Conservation (phyloP, 2,888 invertebrate species). For the Pomacea canaliculata region DNA sequence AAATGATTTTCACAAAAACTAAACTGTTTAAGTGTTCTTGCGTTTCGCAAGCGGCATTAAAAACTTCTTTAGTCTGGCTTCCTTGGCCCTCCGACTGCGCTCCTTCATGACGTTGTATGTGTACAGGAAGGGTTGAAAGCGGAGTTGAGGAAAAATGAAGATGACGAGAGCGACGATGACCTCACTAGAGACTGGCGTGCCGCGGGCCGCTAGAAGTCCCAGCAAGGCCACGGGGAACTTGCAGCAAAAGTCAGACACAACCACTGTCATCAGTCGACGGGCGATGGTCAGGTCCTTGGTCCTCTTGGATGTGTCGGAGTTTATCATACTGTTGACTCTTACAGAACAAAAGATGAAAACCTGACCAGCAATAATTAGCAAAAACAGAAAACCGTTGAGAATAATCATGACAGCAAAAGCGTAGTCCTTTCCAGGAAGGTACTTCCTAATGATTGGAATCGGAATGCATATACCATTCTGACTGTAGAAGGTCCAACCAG, state of each 20-base stretch:
- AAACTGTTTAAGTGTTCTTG: too few species aligned
- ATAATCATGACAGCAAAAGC: not conserved
- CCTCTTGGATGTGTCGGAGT: not conserved
- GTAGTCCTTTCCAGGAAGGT: not conserved
- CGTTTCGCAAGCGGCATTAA: not conserved
- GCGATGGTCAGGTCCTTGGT: not conserved
- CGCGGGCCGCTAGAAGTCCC: not conserved
- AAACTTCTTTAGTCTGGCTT: not conserved
- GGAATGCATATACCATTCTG: not conserved
- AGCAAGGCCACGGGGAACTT: not conserved
- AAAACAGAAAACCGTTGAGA: not conserved
- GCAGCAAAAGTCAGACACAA: not conserved
- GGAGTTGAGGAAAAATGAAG: not conserved
- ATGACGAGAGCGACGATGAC: not conserved
- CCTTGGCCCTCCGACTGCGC: not conserved
- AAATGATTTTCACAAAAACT: too few species aligned
- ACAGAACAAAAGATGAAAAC: not conserved
- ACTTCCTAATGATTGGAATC: not conserved
- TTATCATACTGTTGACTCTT: not conserved
- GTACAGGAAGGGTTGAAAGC: not conserved
- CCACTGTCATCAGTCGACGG: not conserved
- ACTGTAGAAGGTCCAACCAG: not conserved
- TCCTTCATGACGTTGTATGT: not conserved
- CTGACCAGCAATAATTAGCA: not conserved
- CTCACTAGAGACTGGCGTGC: conserved; percentile 1